Base-by-base conservation (phyloP, 2,888 invertebrate genomes). In the Lissonota sp. region DNA sequence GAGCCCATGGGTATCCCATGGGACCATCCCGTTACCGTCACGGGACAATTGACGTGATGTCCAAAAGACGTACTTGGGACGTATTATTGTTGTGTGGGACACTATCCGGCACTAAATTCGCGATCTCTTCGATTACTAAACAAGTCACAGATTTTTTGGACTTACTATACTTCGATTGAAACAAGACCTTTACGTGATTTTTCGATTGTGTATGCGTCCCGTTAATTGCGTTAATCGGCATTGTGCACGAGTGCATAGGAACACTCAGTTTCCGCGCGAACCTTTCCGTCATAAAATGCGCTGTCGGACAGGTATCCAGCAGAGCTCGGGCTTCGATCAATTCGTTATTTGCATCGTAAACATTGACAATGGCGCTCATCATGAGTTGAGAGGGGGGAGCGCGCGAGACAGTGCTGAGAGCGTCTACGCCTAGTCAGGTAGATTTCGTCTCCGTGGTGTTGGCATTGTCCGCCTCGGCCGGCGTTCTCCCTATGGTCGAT, bases 281-380 rank as follows among this genome's bases (percentile, higher is more conserved):
- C 0, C 40, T 40, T 4, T 49, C 39, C 6, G 63, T 73, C 8
- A 73, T 64, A 10, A 75, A 58, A 44, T 62, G 62, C 8, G 62
- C 62, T 5, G 62, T 62, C 0, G 62, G 5, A 8, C 62, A 62
- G 6, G 67, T 75, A 40, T 69, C 75, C 39, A 75, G 49, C n/a
- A 75, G 12, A 3, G 46, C 67, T 4, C 67, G 66, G 8, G 67
- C 67, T 44, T 75, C 67, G 26, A 64, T 1, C 12, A 79, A 73
- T 16, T 40, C 7, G 2, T 60, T 51, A 12, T 66, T 49, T 3
- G 40, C 63, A 57, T 69, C 63, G 7, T 63, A 16, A 46, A 79
- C 74, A 12, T 55, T 26, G 12, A 80, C 60, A 26, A 80, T 58
- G 44, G 76, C 80, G 42, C 64, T 80, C 80, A 80, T 76, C 76